Evolutionary conservation across 2,113 vertebrate species (phyloP).

Genomic region (Tetraodon nigroviridis): DNA sequence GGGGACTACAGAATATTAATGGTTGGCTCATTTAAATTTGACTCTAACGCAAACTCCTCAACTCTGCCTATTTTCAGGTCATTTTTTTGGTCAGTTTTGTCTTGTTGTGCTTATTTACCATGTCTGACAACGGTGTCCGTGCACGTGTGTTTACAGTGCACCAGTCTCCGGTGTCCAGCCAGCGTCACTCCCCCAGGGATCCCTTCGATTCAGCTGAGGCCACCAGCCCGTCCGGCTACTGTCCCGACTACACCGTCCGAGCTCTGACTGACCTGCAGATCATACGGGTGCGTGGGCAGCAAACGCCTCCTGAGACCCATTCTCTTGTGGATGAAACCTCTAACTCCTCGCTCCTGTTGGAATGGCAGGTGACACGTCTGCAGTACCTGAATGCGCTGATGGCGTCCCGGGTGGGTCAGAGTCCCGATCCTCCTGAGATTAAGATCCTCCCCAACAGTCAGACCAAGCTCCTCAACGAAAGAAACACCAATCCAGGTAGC

Average conservation of each 20-base stretch:
- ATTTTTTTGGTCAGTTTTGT: too few relatives aligned
- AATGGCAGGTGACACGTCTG: slow-evolving; percentile 79
- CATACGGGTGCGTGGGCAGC: slow-evolving; percentile 68
- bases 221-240: slow-evolving; percentile 75
- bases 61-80: too few relatives aligned
- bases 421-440: slow-evolving; percentile 76
- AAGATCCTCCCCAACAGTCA: slow-evolving; percentile 84
- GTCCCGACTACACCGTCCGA: slow-evolving; percentile 90
- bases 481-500: slow-evolving; percentile 70
- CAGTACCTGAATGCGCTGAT: slow-evolving; percentile 88
- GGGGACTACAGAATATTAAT: neutral
- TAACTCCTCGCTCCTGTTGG: neutral
- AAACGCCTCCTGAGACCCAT: too few relatives aligned
- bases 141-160: slow-evolving; percentile 68
- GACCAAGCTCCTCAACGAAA: slow-evolving; percentile 81
- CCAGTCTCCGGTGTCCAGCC: slow-evolving; percentile 82
- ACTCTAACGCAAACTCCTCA: too few relatives aligned
- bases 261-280: slow-evolving; percentile 89
- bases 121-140: neutral
- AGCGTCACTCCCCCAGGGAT: slow-evolving; percentile 70
- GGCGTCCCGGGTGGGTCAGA: slow-evolving; percentile 78
- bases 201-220: slow-evolving; percentile 74
- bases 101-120: neutral
- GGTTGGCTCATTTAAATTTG: neutral
- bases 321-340: too few relatives aligned